These are phyloP conservation scores for Australoheros facetus DNA, from an alignment of 2,797 vertebrate species.

Conservation along the genomic window DNA sequence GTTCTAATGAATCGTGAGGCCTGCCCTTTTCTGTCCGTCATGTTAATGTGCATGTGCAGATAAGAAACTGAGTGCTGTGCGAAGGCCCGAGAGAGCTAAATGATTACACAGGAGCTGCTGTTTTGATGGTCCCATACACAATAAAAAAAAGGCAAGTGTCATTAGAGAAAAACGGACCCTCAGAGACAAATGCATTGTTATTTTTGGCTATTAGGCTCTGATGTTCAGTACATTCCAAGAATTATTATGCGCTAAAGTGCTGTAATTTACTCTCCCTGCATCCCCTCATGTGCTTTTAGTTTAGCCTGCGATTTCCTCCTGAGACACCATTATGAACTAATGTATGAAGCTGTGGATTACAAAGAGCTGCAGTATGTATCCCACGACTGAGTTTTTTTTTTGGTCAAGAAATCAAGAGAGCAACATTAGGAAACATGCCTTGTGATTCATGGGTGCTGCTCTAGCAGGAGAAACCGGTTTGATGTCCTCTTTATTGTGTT, in stretches of 20 bases:
- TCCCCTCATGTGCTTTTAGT: conserved; percentile 45
- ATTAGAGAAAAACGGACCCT: conserved; percentile 39
- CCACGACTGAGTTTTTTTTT: conserved; percentile 33
- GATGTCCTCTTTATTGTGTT: not conserved
- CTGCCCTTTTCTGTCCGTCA: not conserved
- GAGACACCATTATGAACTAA: conserved; percentile 24
- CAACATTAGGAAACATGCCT: conserved; percentile 14
- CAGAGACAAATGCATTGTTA: conserved; percentile 33
- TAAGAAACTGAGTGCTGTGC: not conserved
- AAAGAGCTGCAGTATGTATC: conserved; percentile 5
- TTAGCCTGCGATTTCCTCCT: conserved; percentile 28
- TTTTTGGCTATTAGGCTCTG: conserved; percentile 42
- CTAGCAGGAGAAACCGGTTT: not conserved
- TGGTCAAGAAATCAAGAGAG: conserved; percentile 32
- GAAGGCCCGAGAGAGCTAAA: not conserved
- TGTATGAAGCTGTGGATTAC: conserved; percentile 27
- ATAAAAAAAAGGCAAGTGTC: conserved; percentile 13
- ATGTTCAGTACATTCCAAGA: conserved; percentile 32
- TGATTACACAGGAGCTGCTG: conserved; percentile 3
- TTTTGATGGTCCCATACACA: conserved; percentile 1
- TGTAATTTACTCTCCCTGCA: conserved; percentile 42
- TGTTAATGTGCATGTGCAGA: not conserved
- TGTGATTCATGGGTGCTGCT: not conserved
- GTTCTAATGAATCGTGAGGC: not conserved
- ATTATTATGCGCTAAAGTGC: conserved; percentile 46